phyloP scores from a whole-genome alignment of 2,888 invertebrate species.

The Himalopsyche tibetana region DNA sequence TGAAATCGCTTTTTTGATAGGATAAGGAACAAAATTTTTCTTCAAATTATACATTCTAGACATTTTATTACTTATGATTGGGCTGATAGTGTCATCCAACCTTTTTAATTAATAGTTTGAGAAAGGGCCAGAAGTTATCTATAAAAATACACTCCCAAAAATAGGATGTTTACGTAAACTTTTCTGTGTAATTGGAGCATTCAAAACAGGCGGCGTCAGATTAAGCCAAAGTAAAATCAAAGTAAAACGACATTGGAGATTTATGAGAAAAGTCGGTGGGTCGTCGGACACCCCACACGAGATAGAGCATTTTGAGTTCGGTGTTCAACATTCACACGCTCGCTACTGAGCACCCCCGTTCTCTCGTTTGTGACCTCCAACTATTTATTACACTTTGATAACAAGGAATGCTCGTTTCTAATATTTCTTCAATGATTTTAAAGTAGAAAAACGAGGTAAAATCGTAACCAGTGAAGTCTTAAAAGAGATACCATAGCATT shows the following conservation, averaged over 20 bases:
- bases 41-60: too few relatives aligned
- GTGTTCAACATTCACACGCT: background rate
- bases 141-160: too few relatives aligned
- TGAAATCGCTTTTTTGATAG: too few relatives aligned
- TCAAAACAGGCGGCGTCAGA: slow-evolving; percentile 10
- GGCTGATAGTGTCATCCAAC: too few relatives aligned
- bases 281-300: background rate
- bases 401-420: background rate
- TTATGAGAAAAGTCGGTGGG: background rate
- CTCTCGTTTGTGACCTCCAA: background rate
- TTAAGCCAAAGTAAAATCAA: slow-evolving; percentile 1
- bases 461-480: too few relatives aligned
- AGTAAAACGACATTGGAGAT: background rate
- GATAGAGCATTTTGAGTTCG: slow-evolving; percentile 1
- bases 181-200: background rate
- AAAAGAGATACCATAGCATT: too few relatives aligned
- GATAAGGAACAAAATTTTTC: too few relatives aligned
- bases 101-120: too few relatives aligned
- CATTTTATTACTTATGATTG: too few relatives aligned
- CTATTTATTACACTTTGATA: slow-evolving; percentile 25
- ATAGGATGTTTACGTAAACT: background rate
- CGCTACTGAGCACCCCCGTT: background rate
- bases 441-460: background rate
- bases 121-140: too few relatives aligned
- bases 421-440: background rate